phyloP scores from a whole-genome alignment of 1,140 invertebrate species.

The Cryptotermes secundus region DNA sequence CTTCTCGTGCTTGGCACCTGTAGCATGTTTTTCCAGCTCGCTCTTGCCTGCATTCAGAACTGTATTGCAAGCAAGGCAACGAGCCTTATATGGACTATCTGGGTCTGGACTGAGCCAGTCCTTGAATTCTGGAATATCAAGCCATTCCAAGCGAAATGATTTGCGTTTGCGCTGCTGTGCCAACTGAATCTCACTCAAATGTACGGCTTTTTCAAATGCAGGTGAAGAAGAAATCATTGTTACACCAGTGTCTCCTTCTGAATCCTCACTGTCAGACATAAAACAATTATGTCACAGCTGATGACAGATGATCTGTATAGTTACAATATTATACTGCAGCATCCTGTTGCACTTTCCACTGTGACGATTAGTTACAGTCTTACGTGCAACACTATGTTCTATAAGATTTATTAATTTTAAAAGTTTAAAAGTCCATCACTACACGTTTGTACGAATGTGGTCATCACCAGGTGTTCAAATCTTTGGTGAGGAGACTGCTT shows the following conservation, averaged over 20 bases:
- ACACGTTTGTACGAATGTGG: too few relatives aligned
- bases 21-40: conserved; percentile 44
- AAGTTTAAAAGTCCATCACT: too few relatives aligned
- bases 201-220: not conserved
- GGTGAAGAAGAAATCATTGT: not conserved
- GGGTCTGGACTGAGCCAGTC: conserved; percentile 30
- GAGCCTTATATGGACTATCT: conserved; percentile 22
- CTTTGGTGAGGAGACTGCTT: too few relatives aligned
- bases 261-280: not conserved
- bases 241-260: not conserved
- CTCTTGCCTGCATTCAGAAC: conserved; percentile 43
- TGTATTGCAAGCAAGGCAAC: conserved; percentile 42
- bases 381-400: too few relatives aligned
- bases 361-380: too few relatives aligned
- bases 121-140: conserved; percentile 26
- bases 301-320: too few relatives aligned
- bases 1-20: conserved; percentile 41
- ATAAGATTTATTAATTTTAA: too few relatives aligned
- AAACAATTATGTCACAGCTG: not conserved
- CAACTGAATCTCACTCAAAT: conserved; percentile 19
- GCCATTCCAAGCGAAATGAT: conserved; percentile 28
- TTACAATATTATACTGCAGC: too few relatives aligned
- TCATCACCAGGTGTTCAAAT: too few relatives aligned
- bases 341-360: too few relatives aligned
- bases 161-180: conserved; percentile 24